phyloP scores from a whole-genome alignment of 2,888 invertebrate species.

The Seladonia tumulorum region DNA sequence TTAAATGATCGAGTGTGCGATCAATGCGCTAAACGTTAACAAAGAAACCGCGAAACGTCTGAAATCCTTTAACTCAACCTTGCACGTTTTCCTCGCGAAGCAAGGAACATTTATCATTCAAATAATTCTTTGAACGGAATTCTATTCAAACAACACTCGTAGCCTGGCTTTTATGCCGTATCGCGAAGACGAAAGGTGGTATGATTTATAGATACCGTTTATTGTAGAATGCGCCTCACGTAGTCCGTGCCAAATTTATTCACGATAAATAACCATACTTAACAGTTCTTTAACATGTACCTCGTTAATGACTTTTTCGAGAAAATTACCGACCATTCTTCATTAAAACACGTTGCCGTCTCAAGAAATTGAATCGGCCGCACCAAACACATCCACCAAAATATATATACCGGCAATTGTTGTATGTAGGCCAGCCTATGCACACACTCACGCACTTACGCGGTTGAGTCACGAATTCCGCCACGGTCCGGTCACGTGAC shows the following conservation, averaged over 20 bases:
- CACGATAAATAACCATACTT: background rate
- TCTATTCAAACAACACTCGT: background rate
- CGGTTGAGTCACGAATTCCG: no score
- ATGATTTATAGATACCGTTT: background rate
- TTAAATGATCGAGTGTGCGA: background rate
- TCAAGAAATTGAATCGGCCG: no score
- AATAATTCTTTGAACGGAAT: slow-evolving; percentile 42
- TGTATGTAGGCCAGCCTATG: no score
- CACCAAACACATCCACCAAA: background rate
- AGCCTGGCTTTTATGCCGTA: background rate
- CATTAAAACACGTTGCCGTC: no score
- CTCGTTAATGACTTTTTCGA: background rate
- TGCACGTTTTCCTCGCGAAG: background rate
- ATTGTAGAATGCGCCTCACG: background rate
- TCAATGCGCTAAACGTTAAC: background rate
- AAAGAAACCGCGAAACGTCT: background rate
- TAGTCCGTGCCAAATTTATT: background rate
- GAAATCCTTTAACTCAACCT: background rate
- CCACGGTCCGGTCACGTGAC: no score
- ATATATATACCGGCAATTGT: no score
- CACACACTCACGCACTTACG: no score
- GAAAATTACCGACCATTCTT: no score
- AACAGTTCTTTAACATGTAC: background rate
- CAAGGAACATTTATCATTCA: slow-evolving; percentile 13
- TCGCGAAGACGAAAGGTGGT: background rate